Evolutionary conservation across 2,113 vertebrate genomes (phyloP), one percentile per base, ranked within the genome.

Genomic region (Phrynocephalus versicolor): DNA sequence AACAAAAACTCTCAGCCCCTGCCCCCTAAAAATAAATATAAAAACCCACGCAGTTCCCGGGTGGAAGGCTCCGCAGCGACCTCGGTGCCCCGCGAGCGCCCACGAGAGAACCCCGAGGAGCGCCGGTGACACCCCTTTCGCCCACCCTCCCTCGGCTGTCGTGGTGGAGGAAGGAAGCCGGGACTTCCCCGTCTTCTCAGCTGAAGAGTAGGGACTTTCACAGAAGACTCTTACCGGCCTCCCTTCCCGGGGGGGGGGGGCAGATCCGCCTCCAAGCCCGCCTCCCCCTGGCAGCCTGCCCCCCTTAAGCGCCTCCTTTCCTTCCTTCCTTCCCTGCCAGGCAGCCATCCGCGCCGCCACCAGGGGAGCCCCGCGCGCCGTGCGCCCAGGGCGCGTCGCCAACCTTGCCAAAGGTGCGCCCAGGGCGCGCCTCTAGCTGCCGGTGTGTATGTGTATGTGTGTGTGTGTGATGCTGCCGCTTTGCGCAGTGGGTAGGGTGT

Each of bases 131-230:
- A 64, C 39, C 72, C 45, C 39, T 33, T 62, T 30, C n/a, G 45
- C 83, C 41, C 41, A 27, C 14, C 64, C 30, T 69, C 21, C 8
- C 58, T 16, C 19, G 3, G 6, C 23, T 15, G 55, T 35, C 6
- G 64, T 12, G 73, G 71, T 10, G 30, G 55, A 62, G 67, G 77
- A 70, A 85, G 65, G 83, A 79, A 85, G 69, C 6, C 77, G 76
- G 84, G 84, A 73, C 84, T 85, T 85, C 84, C 84, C 84, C 76
- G 76, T 0, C 1, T 1, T 27, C 77, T 79, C 84, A 85, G 84
- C 84, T 85, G 84, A 85, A 85, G 23, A 2, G 0, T 55, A 71
- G 84, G 84, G 84, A 79, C 76, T 85, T 85, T 85, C 65, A 25
- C 84, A 72, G 67, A 62, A 21, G 37, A 37, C 67, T 62, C 76